These are phyloP conservation scores for Drymodes brunneopygia DNA, from an alignment of 2,113 vertebrate species.

Conservation along the genomic window DNA sequence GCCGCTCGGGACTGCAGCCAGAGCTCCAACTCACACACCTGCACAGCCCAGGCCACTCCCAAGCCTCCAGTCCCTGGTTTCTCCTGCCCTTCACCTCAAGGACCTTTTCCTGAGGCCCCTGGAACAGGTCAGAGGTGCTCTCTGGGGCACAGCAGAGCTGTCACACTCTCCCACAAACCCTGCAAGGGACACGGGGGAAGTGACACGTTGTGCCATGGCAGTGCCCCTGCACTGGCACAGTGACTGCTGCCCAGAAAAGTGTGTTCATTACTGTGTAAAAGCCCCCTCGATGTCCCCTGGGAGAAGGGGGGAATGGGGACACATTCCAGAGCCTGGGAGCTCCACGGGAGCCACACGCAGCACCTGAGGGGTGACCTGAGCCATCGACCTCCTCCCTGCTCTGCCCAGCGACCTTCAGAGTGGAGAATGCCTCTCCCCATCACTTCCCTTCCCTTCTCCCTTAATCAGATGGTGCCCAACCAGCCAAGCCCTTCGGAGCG, in stretches of 20 bases:
- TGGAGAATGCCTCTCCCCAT: background rate
- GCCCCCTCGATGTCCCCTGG: background rate
- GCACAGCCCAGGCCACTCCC: background rate
- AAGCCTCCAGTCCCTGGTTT: rapidly evolving
- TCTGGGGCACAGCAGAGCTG: background rate
- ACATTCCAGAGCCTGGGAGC: background rate
- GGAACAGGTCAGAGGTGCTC: rapidly evolving
- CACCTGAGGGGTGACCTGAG: background rate
- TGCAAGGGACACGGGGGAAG: background rate
- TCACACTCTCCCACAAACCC: rapidly evolving
- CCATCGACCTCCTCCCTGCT: background rate
- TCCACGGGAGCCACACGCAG: background rate
- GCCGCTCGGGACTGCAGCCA: background rate
- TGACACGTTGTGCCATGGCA: background rate
- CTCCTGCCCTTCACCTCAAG: background rate
- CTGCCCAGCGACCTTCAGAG: background rate
- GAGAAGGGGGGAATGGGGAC: background rate
- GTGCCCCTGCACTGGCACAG: background rate
- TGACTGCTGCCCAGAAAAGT: rapidly evolving
- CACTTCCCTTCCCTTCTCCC: rapidly evolving
- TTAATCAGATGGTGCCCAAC: background rate
- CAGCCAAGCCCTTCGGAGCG: background rate
- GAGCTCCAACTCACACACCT: background rate
- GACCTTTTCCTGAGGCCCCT: background rate
- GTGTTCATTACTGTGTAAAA: rapidly evolving